Evolutionary conservation across 2,888 invertebrate species (phyloP).

Genomic region (Melinopterus prodromus): DNA sequence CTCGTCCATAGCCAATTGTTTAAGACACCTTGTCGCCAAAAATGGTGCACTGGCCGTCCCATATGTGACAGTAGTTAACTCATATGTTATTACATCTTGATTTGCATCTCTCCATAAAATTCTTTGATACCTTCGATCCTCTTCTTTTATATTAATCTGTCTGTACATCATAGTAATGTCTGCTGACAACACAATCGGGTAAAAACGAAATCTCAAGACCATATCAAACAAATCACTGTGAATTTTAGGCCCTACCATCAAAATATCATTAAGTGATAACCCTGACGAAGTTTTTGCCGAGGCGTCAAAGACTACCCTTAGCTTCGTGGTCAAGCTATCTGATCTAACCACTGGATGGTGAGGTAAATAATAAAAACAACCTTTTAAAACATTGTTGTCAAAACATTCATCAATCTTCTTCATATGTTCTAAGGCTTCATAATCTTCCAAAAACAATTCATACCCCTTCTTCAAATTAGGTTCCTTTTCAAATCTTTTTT

Average conservation of each 20-base stretch:
- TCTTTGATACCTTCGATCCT: slow-evolving; percentile 30
- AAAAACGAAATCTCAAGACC: slow-evolving; percentile 23
- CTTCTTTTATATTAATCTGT: slow-evolving; percentile 27
- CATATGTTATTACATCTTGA: slow-evolving; percentile 31
- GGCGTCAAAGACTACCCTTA: slow-evolving; percentile 26
- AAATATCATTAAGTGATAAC: slow-evolving; percentile 27
- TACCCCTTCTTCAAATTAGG: not conserved
- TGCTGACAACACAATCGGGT: slow-evolving; percentile 27
- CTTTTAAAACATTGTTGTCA: no score
- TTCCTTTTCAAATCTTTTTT: slow-evolving; percentile 36
- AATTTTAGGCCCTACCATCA: slow-evolving; percentile 22
- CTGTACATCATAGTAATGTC: slow-evolving; percentile 38
- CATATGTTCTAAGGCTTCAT: slow-evolving; percentile 27
- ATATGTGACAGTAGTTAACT: slow-evolving; percentile 43
- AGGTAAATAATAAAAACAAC: slow-evolving; percentile 20
- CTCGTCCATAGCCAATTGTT: slow-evolving; percentile 28
- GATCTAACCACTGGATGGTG: slow-evolving; percentile 26
- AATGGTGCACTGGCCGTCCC: slow-evolving; percentile 42
- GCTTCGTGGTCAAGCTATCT: not conserved
- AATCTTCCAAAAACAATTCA: slow-evolving; percentile 24
- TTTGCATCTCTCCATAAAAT: slow-evolving; percentile 33
- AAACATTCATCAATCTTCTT: not conserved
- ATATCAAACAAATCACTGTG: slow-evolving; percentile 26
- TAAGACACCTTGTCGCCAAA: slow-evolving; percentile 34
- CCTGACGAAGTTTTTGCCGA: slow-evolving; percentile 24